Conservation (phyloP, 2,797 vertebrate genomes). For the Acanthurus lineatus region DNA sequence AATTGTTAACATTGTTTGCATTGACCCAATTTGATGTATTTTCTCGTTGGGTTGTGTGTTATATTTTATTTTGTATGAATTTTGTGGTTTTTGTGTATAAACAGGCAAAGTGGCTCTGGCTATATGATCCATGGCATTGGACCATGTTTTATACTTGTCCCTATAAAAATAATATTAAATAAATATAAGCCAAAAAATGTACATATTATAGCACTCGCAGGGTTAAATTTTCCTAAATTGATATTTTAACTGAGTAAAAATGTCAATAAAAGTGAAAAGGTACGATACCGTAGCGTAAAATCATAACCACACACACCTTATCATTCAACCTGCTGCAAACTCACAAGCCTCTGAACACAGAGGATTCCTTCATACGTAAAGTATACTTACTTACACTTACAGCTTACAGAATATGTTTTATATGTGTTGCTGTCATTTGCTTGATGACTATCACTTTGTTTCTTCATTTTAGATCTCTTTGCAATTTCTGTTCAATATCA, state of each 20-base stretch:
- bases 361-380: no score
- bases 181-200: background rate
- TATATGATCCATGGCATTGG: background rate
- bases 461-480: no score
- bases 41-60: background rate
- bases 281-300: background rate
- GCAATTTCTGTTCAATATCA: no score
- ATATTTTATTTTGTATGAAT: background rate
- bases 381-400: no score
- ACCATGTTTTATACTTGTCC: background rate
- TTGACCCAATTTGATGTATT: no score
- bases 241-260: background rate
- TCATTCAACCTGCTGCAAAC: background rate
- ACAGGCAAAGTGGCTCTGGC: background rate
- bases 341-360: no score
- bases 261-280: background rate
- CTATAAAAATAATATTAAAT: background rate
- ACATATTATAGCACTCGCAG: background rate
- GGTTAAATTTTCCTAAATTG: no score
- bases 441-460: no score
- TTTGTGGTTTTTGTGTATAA: no score
- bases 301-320: background rate
- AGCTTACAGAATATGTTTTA: no score
- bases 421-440: no score
- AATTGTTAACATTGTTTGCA: no score